A percentile compares a stretch with the other conserved stretches of the same genome.
phyloP scores from a whole-genome alignment of 2,888 invertebrate species.

The Tinea semifulvella region DNA sequence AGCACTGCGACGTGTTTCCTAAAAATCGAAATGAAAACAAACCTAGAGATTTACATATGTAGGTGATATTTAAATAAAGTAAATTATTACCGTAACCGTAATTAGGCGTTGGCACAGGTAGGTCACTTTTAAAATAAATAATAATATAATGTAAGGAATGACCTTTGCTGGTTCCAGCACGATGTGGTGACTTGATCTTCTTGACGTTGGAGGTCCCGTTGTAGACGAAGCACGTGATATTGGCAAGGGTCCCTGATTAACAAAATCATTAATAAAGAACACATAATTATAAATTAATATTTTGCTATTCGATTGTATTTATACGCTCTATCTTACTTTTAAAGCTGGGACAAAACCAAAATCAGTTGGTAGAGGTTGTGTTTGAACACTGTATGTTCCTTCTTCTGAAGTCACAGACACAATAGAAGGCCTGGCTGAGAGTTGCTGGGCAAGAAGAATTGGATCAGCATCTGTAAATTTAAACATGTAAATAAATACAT shows the following conservation, averaged over 20 bases:
- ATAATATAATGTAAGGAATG: background rate
- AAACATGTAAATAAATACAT: background rate
- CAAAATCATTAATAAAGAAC: no score
- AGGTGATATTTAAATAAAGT: no score
- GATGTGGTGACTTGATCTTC: conserved; percentile 54
- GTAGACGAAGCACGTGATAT: conserved; percentile 52
- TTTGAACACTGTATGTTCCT: conserved; percentile 44
- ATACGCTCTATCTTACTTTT: conserved; percentile 37
- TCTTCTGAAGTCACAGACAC: conserved; percentile 59
- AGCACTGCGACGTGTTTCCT: conserved; percentile 49
- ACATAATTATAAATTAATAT: background rate
- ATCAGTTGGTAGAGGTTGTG: conserved; percentile 53
- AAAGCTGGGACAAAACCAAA: conserved; percentile 55
- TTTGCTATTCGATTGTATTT: background rate
- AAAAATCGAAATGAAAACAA: conserved; percentile 26
- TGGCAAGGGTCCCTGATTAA: conserved; percentile 39
- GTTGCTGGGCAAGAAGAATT: conserved; percentile 51
- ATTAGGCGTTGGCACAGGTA: no score
- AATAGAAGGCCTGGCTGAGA: conserved; percentile 59
- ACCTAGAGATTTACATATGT: no score
- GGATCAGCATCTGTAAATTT: conserved; percentile 47
- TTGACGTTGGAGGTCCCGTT: conserved; percentile 50
- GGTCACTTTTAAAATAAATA: background rate
- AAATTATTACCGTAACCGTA: no score
- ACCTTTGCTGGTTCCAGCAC: conserved; percentile 50